Evolutionary conservation across 2,113 vertebrate species (phyloP).

Genomic region (Phyllopteryx taeniolatus): DNA sequence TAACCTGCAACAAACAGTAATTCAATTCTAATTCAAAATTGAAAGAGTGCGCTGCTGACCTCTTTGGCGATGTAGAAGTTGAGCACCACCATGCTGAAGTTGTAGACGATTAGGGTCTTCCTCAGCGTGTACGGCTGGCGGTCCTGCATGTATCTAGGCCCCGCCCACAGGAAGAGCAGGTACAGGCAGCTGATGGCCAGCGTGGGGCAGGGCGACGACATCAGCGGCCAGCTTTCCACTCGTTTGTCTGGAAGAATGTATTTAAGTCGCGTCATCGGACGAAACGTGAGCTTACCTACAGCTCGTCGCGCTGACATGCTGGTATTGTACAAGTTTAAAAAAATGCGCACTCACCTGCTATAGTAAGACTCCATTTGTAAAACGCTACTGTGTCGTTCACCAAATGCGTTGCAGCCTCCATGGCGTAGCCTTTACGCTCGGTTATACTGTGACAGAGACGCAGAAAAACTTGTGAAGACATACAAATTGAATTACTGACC

Average conservation of each 20-base stretch:
- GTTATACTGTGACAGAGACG: conserved; percentile 55
- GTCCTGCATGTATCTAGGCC: conserved; percentile 94
- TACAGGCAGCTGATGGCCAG: conserved; percentile 92
- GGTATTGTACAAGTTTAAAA: not conserved
- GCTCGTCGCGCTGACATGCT: not conserved
- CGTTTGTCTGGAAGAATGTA: conserved; percentile 81
- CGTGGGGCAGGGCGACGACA: conserved; percentile 89
- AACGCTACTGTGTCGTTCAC: conserved; percentile 90
- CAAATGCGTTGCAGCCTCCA: conserved; percentile 74
- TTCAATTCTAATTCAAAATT: not conserved
- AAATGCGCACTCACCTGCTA: conserved; percentile 81
- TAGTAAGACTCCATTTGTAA: conserved; percentile 94
- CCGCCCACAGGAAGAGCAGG: conserved; percentile 93
- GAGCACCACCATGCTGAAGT: conserved; percentile 98
- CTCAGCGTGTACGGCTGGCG: conserved; percentile 90
- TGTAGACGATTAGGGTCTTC: conserved; percentile 90
- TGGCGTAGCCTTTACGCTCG: conserved; percentile 57
- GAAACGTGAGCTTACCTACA: too few relatives aligned
- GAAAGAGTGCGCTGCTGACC: conserved; percentile 67
- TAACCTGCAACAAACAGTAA: too few relatives aligned
- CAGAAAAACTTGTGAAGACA: not conserved
- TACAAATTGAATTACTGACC: not conserved
- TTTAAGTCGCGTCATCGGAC: not conserved
- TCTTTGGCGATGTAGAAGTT: conserved; percentile 99
- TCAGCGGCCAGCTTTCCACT: conserved; percentile 93